Evolutionary conservation across 2,888 invertebrate species (phyloP).

Genomic region (Phymatocera aterrima): DNA sequence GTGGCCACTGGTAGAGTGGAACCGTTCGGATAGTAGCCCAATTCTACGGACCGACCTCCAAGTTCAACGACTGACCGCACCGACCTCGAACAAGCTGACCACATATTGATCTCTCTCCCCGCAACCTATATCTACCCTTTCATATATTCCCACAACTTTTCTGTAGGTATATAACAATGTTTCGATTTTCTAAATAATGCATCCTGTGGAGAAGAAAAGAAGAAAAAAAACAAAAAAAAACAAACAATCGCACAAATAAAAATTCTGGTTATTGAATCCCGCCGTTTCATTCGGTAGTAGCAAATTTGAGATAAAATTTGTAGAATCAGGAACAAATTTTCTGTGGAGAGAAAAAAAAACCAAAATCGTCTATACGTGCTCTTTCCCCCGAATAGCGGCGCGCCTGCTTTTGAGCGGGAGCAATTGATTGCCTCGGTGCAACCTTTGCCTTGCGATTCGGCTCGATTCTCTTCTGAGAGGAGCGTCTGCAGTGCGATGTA

Average conservation of each 20-base stretch:
- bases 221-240: background rate
- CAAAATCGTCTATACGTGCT: too few relatives aligned
- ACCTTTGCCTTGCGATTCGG: constrained; percentile 15
- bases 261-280: background rate
- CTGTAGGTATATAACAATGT: constrained; percentile 12
- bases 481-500: background rate
- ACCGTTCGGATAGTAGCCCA: background rate
- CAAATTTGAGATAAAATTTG: too few relatives aligned
- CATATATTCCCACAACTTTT: background rate
- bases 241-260: background rate
- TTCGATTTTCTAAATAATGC: constrained; percentile 23
- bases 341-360: too few relatives aligned
- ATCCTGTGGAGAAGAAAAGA: background rate
- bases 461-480: constrained; percentile 15
- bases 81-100: constrained; percentile 44
- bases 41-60: background rate
- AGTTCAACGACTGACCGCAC: constrained; percentile 31
- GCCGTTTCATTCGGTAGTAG: background rate
- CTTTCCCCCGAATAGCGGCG: background rate
- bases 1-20: constrained; percentile 61
- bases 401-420: background rate
- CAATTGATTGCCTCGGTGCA: constrained; percentile 14
- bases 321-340: too few relatives aligned
- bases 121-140: background rate
- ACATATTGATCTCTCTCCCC: background rate